Conservation (phyloP, 2,797 vertebrate species). For the Pterois miles region DNA sequence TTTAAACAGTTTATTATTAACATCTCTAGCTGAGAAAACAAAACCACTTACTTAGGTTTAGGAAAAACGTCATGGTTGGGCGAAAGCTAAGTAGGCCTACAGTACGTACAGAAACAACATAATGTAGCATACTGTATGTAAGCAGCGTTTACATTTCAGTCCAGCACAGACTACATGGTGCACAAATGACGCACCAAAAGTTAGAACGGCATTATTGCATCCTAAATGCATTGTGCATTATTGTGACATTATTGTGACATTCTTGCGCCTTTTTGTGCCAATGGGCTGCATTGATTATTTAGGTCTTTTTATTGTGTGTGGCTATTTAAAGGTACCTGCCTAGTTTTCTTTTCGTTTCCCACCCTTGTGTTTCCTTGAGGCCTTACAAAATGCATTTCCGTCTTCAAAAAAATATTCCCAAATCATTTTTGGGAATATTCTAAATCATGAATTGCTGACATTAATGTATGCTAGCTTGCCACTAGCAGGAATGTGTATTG, state of each 20-base stretch:
- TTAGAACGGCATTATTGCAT: not conserved
- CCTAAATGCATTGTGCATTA: not conserved
- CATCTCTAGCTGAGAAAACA: too few relatives aligned
- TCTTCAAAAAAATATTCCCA: not conserved
- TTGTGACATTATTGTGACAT: fast-evolving
- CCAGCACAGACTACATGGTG: not conserved
- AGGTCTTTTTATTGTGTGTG: not conserved
- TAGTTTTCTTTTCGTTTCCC: not conserved
- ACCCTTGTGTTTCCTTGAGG: not conserved
- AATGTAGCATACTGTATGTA: too few relatives aligned
- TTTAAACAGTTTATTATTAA: too few relatives aligned
- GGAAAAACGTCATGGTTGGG: not conserved
- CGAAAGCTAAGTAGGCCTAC: not conserved
- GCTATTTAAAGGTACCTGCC: not conserved
- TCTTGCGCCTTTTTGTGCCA: fast-evolving
- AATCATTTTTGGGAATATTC: not conserved
- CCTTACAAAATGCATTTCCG: not conserved
- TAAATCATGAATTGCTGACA: not conserved
- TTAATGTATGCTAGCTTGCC: not conserved
- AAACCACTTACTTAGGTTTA: not conserved
- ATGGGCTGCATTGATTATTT: not conserved
- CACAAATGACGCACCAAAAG: not conserved
- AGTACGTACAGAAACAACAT: not conserved
- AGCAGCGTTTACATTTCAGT: not conserved
- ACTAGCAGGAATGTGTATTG: not conserved